Evolutionary conservation across 2,113 vertebrate genomes (phyloP).

Genomic region (Antennarius striatus): DNA sequence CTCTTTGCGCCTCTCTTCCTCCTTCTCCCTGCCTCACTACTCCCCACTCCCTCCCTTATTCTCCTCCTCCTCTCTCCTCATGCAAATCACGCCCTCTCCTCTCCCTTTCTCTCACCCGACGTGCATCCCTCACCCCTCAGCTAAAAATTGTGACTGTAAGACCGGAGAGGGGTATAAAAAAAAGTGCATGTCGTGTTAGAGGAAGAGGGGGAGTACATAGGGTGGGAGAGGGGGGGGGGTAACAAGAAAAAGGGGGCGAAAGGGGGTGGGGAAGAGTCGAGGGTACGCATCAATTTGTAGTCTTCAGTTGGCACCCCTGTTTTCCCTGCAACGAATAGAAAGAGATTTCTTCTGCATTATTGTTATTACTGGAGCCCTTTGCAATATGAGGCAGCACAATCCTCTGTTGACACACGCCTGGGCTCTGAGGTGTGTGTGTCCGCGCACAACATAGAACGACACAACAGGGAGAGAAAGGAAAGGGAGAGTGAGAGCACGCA

Average conservation of each 20-base stretch:
- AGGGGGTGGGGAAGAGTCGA: conserved; percentile 75
- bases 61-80: conserved; percentile 68
- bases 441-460: conserved; percentile 75
- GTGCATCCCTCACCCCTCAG: conserved; percentile 77
- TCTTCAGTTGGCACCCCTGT: conserved; percentile 78
- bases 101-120: conserved; percentile 73
- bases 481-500: conserved; percentile 74
- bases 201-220: conserved; percentile 68
- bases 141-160: conserved; percentile 76
- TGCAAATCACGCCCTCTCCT: conserved; percentile 79
- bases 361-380: conserved; percentile 66
- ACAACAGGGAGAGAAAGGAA: conserved; percentile 63
- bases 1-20: conserved; percentile 66
- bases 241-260: conserved; percentile 55
- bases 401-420: conserved; percentile 63
- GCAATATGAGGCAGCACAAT: conserved; percentile 73
- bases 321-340: conserved; percentile 69
- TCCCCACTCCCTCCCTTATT: conserved; percentile 39
- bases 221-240: conserved; percentile 48
- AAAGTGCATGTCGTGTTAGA: conserved; percentile 80
- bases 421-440: conserved; percentile 68
- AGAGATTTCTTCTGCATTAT: conserved; percentile 73
- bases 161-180: conserved; percentile 63
- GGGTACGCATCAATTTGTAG: conserved; percentile 85
- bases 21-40: conserved; percentile 52